phyloP scores from a whole-genome alignment of 2,888 invertebrate species.

The Callinectes sapidus region DNA sequence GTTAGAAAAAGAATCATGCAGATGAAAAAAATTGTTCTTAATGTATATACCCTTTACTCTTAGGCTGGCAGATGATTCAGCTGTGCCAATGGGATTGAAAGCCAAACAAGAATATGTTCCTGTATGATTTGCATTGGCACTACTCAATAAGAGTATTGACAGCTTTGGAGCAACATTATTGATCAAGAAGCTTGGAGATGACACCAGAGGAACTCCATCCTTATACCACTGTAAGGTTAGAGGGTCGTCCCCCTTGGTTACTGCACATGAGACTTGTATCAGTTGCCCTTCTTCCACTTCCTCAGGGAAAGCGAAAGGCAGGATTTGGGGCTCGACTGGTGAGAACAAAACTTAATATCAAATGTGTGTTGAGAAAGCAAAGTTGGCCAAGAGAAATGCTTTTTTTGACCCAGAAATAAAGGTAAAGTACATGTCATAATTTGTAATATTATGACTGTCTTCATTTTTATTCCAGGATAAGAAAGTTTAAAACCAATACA shows the following conservation, averaged over 20 bases:
- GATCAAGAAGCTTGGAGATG: constrained; percentile 62
- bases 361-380: neutral
- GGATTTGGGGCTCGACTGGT: constrained; percentile 69
- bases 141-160: constrained; percentile 58
- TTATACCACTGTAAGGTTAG: constrained; percentile 70
- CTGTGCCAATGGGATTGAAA: constrained; percentile 66
- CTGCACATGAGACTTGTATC: constrained; percentile 68
- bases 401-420: neutral
- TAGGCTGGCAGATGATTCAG: constrained; percentile 60
- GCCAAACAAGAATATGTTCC: constrained; percentile 67
- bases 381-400: neutral
- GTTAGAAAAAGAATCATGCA: constrained; percentile 34
- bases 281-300: constrained; percentile 69
- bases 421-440: neutral
- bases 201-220: constrained; percentile 60
- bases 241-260: constrained; percentile 69
- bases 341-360: constrained; percentile 23
- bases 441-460: neutral
- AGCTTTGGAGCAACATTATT: constrained; percentile 69
- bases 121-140: constrained; percentile 64
- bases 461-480: neutral
- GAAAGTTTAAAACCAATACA: neutral
- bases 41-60: constrained; percentile 66
- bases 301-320: constrained; percentile 65
- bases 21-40: neutral